phyloP scores from a whole-genome alignment of 2,888 invertebrate species.

The Plagodis pulveraria region DNA sequence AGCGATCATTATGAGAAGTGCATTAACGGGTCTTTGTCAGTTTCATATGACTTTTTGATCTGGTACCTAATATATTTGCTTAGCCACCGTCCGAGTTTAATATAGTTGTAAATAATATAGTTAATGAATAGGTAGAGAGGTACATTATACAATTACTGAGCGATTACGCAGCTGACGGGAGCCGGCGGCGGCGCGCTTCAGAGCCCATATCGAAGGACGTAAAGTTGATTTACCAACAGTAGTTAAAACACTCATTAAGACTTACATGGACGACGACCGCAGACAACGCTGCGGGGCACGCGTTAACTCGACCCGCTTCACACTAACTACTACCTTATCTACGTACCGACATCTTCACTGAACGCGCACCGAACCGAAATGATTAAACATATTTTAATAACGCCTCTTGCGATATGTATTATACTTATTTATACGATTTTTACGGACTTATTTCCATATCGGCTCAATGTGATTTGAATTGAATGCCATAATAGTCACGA shows the following conservation, averaged over 20 bases:
- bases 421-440: conserved; percentile 33
- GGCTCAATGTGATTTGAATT: conserved; percentile 12
- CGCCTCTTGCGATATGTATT: conserved; percentile 29
- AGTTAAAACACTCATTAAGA: conserved; percentile 76
- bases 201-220: conserved; percentile 52
- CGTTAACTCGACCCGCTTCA: conserved; percentile 47
- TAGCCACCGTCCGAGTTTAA: no score
- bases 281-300: conserved; percentile 59
- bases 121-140: not conserved
- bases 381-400: conserved; percentile 29
- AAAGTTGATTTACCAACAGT: conserved; percentile 73
- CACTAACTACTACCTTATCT: conserved; percentile 21
- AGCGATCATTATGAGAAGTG: no score
- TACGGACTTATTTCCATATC: conserved; percentile 29
- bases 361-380: conserved; percentile 19
- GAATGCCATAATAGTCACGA: not conserved
- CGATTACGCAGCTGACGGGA: conserved; percentile 45
- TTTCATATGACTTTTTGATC: no score
- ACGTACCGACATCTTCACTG: conserved; percentile 64
- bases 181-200: conserved; percentile 43
- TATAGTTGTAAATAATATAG: no score
- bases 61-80: no score
- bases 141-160: conserved; percentile 34
- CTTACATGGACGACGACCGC: conserved; percentile 61
- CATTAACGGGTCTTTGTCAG: no score